A percentile compares a stretch with the other conserved stretches of the same genome.
Conservation (phyloP, 1,140 invertebrate species). For the Telenomus remus region DNA sequence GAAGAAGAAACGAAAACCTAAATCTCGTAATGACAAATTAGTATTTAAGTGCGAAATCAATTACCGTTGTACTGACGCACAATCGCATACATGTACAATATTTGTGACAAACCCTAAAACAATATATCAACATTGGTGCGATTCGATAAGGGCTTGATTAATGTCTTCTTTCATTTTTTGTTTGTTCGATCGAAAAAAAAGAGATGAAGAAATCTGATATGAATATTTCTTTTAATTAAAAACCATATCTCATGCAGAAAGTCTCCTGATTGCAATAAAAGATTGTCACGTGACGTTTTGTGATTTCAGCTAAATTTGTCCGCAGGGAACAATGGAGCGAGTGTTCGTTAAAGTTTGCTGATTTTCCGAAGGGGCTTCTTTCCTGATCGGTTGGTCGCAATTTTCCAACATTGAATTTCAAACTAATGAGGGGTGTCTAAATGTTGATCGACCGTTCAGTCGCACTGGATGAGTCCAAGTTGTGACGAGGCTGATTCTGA, state of each 20-base stretch:
- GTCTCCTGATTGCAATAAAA: background rate
- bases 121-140: conserved; percentile 9
- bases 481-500: too few species aligned
- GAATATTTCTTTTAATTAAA: conserved; percentile 1
- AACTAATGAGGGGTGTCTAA: too few species aligned
- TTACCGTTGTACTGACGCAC: conserved; percentile 46
- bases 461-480: too few species aligned
- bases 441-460: too few species aligned
- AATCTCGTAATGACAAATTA: conserved; percentile 45
- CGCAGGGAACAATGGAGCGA: background rate
- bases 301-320: background rate
- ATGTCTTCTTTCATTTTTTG: background rate
- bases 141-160: conserved; percentile 20
- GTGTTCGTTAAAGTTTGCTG: background rate
- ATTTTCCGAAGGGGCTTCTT: too few species aligned
- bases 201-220: background rate
- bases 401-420: too few species aligned
- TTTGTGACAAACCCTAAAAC: conserved; percentile 18
- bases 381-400: too few species aligned
- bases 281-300: background rate
- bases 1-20: too few species aligned
- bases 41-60: conserved; percentile 47
- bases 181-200: background rate
- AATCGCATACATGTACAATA: conserved; percentile 56
- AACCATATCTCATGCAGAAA: background rate